Percentiles rank a stretch among this genome's conserved stretches.
Evolutionary conservation across 2,888 invertebrate genomes (phyloP).

Genomic region (Coelopa pilipes): DNA sequence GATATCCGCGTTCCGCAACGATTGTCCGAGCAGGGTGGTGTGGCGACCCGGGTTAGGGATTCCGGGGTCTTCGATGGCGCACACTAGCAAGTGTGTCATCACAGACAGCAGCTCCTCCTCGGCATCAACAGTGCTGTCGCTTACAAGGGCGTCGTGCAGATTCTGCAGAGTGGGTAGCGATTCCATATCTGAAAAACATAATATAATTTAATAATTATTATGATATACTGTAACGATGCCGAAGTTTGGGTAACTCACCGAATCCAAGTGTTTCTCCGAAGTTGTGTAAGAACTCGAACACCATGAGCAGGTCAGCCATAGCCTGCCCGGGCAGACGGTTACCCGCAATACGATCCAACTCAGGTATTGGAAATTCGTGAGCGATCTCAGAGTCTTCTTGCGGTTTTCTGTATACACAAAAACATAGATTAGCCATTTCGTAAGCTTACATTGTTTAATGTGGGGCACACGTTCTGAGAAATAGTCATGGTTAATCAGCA

Average conservation of each 20-base stretch:
- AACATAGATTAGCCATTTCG: neutral
- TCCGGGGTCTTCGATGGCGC: conserved; percentile 94
- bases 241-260: conserved; percentile 71
- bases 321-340: conserved; percentile 86
- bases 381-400: conserved; percentile 90
- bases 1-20: conserved; percentile 87
- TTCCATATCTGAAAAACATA: conserved; percentile 76
- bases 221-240: neutral
- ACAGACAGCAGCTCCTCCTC: conserved; percentile 89
- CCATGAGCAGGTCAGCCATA: conserved; percentile 92
- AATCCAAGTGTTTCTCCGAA: conserved; percentile 95
- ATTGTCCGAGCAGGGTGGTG: conserved; percentile 90
- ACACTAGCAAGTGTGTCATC: conserved; percentile 88
- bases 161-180: conserved; percentile 87
- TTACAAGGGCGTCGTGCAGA: conserved; percentile 84
- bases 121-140: conserved; percentile 79
- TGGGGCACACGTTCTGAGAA: neutral
- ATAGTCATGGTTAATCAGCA: conserved; percentile 14
- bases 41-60: conserved; percentile 90
- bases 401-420: conserved; percentile 74
- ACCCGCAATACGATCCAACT: conserved; percentile 81
- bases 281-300: conserved; percentile 96
- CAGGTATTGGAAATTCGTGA: conserved; percentile 78
- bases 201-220: neutral
- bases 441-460: neutral